Percentiles rank a stretch among this genome's conserved stretches.
Conservation (phyloP, 2,888 invertebrate species). For the Colletes collaris region DNA sequence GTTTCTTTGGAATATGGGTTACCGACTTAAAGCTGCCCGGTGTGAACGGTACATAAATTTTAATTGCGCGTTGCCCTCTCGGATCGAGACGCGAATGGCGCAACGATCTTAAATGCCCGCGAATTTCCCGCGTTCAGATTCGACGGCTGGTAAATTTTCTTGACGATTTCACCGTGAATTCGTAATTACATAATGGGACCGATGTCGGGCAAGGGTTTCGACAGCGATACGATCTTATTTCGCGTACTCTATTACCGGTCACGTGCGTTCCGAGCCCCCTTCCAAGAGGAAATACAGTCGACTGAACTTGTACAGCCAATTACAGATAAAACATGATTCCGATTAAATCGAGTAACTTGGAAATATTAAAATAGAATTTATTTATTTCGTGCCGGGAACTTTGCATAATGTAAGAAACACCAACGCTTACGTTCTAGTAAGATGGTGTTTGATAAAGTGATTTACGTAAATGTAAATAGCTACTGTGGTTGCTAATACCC, state of each 20-base stretch:
- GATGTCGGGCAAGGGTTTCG: constrained; percentile 33
- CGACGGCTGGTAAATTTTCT: no score
- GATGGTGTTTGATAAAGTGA: no score
- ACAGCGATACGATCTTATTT: constrained; percentile 41
- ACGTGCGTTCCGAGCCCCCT: constrained; percentile 30
- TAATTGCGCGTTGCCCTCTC: constrained; percentile 14
- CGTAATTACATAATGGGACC: constrained; percentile 35
- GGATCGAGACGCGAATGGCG: constrained; percentile 17
- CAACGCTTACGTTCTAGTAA: no score
- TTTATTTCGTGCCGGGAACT: no score
- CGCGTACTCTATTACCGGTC: constrained; percentile 34
- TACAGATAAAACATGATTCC: no score
- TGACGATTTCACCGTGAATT: not conserved
- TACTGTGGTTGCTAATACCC: no score
- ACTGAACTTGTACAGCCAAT: not conserved
- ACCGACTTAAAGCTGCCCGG: constrained; percentile 16
- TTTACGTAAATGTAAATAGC: no score
- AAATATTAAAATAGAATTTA: no score
- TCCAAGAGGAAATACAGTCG: not conserved
- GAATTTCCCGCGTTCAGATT: no score
- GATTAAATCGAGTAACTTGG: no score
- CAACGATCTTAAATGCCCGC: constrained; percentile 7
- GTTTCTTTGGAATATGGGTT: constrained; percentile 48
- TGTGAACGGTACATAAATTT: constrained; percentile 35
- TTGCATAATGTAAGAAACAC: no score